Conservation (phyloP, 2,113 vertebrate species). For the Pleuronectes platessa region DNA sequence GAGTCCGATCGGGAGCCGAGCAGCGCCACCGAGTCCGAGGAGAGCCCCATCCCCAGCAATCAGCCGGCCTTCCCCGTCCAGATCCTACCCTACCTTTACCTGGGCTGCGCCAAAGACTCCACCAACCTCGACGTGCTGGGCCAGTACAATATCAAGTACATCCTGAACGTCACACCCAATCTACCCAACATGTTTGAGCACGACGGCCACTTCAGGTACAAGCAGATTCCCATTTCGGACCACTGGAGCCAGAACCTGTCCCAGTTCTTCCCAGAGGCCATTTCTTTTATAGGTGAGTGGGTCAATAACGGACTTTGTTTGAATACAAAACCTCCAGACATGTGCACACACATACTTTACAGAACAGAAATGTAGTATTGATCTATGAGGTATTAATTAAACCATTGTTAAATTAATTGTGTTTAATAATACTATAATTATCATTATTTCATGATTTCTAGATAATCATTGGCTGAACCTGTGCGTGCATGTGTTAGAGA, state of each 20-base stretch:
- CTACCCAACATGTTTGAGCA: slow-evolving; percentile 92
- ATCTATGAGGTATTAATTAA: too few relatives aligned
- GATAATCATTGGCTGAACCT: too few relatives aligned
- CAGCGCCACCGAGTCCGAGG: slow-evolving; percentile 85
- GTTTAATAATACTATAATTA: neutral
- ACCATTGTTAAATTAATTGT: neutral
- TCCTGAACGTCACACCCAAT: slow-evolving; percentile 92
- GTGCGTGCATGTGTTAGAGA: neutral
- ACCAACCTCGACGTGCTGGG: slow-evolving; percentile 87
- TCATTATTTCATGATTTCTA: neutral
- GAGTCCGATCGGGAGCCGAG: slow-evolving; percentile 86
- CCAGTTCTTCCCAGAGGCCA: slow-evolving; percentile 92
- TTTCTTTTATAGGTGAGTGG: slow-evolving; percentile 90
- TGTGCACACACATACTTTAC: neutral
- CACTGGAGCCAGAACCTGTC: slow-evolving; percentile 93
- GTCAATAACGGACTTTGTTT: neutral
- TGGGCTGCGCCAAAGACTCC: slow-evolving; percentile 90
- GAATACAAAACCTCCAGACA: neutral
- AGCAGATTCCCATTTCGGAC: slow-evolving; percentile 92
- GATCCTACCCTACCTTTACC: slow-evolving; percentile 91
- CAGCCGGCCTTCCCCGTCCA: slow-evolving; percentile 88
- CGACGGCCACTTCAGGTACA: slow-evolving; percentile 89
- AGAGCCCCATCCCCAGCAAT: slow-evolving; percentile 82
- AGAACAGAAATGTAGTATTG: neutral
- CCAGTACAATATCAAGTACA: slow-evolving; percentile 88